A percentile compares a stretch with the other conserved stretches of the same genome.
Conservation (phyloP, 2,113 vertebrate species). For the Anguilla japonica region DNA sequence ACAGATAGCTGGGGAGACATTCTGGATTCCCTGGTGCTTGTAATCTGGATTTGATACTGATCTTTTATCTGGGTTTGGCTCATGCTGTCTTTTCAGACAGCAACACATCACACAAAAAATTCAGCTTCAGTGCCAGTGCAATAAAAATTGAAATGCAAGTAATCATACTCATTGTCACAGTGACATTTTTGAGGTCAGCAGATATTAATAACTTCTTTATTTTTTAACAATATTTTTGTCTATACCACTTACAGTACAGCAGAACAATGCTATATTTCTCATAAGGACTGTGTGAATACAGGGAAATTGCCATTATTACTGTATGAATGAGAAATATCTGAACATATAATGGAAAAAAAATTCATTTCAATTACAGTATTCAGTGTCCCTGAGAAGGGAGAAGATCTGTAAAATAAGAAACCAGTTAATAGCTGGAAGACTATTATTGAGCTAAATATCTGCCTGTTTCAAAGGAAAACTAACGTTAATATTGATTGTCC, state of each 20-base stretch:
- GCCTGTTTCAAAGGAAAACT: too few species aligned
- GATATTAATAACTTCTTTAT: neutral
- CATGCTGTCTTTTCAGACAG: neutral
- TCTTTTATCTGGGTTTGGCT: neutral
- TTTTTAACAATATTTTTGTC: neutral
- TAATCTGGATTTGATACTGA: neutral
- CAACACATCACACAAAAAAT: neutral
- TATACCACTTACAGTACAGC: neutral
- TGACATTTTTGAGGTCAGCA: conserved; percentile 1
- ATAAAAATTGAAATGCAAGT: neutral
- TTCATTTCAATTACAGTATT: too few species aligned
- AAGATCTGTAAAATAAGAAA: too few species aligned
- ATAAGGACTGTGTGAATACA: too few species aligned
- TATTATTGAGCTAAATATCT: too few species aligned
- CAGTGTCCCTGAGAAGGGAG: too few species aligned
- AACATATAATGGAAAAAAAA: too few species aligned
- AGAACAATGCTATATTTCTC: too few species aligned
- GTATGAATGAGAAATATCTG: too few species aligned
- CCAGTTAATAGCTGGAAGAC: too few species aligned
- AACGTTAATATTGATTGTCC: too few species aligned
- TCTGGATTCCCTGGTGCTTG: neutral
- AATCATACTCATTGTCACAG: neutral
- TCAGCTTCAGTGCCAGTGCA: neutral
- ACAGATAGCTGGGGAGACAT: neutral
- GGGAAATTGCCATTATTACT: too few species aligned